Conservation (phyloP, 1,140 invertebrate genomes). For the Drosophila parabipectinata region DNA sequence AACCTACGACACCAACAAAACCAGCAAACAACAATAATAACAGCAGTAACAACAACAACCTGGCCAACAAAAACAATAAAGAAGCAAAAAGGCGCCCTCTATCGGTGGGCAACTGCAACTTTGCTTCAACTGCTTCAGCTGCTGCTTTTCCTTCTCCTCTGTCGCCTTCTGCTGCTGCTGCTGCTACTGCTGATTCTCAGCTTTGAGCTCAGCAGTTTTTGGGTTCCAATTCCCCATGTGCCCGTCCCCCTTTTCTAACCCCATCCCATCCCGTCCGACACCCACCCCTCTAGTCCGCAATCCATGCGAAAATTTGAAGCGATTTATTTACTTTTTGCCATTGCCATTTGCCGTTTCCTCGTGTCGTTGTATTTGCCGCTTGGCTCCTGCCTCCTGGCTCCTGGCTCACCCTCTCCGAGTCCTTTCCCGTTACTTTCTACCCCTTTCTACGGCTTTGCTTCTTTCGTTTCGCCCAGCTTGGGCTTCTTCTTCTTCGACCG, state of each 20-base stretch:
- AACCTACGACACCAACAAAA: constrained; percentile 61
- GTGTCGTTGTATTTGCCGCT: constrained; percentile 55
- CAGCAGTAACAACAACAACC: constrained; percentile 28
- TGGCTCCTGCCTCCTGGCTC: neutral
- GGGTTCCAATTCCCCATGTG: constrained; percentile 35
- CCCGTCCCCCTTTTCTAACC: neutral
- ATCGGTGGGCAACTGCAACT: constrained; percentile 38
- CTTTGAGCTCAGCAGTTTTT: constrained; percentile 76
- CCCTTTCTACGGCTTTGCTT: constrained; percentile 6
- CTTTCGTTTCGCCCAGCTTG: constrained; percentile 3
- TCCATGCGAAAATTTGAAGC: constrained; percentile 80
- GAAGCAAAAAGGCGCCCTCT: constrained; percentile 35
- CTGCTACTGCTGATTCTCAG: constrained; percentile 16
- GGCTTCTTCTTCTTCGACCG: neutral
- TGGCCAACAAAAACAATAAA: constrained; percentile 49
- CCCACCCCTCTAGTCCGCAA: constrained; percentile 40
- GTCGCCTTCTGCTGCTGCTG: constrained; percentile 12
- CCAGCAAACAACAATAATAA: constrained; percentile 54
- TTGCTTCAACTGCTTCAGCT: constrained; percentile 26
- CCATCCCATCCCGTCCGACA: no score
- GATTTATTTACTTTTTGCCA: constrained; percentile 81
- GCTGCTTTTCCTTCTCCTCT: constrained; percentile 18
- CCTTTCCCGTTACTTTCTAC: constrained; percentile 2
- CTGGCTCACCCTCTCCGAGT: neutral
- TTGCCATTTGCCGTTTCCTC: constrained; percentile 68